phyloP scores from a whole-genome alignment of 2,113 vertebrate species.

The Bubo blakistoni region DNA sequence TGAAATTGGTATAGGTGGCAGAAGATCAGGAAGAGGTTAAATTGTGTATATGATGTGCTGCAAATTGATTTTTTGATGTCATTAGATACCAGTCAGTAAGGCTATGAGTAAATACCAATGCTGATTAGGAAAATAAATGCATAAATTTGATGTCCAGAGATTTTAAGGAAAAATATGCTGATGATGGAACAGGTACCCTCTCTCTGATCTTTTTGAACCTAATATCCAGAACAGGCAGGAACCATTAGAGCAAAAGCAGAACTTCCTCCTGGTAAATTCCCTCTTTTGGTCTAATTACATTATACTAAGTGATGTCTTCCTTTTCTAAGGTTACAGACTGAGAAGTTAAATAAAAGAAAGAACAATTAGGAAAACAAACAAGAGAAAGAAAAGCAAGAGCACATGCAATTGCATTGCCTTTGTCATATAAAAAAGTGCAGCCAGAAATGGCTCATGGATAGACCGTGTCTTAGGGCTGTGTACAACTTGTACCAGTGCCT shows the following conservation, averaged over 20 bases:
- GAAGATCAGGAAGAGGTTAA: not conserved
- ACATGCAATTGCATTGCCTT: not conserved
- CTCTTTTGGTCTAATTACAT: not conserved
- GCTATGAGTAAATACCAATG: not conserved
- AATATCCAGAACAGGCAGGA: constrained; percentile 18
- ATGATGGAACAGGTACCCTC: not conserved
- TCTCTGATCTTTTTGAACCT: not conserved
- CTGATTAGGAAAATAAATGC: not conserved
- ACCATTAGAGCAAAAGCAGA: constrained; percentile 30
- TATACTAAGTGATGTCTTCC: not conserved
- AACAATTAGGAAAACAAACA: not conserved
- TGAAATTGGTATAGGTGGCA: not conserved
- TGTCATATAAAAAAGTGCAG: not conserved
- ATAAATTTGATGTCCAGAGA: not conserved
- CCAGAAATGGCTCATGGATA: not conserved
- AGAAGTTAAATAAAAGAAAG: not conserved
- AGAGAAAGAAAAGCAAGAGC: not conserved
- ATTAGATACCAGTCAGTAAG: not conserved
- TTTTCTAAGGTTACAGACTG: not conserved
- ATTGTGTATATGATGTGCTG: rapidly evolving
- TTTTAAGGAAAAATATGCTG: not conserved
- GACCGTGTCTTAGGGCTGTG: not conserved
- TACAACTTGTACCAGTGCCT: not conserved
- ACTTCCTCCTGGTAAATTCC: constrained; percentile 41
- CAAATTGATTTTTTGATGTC: not conserved